Evolutionary conservation across 2,113 vertebrate species (phyloP).

Genomic region (Osmerus mordax): DNA sequence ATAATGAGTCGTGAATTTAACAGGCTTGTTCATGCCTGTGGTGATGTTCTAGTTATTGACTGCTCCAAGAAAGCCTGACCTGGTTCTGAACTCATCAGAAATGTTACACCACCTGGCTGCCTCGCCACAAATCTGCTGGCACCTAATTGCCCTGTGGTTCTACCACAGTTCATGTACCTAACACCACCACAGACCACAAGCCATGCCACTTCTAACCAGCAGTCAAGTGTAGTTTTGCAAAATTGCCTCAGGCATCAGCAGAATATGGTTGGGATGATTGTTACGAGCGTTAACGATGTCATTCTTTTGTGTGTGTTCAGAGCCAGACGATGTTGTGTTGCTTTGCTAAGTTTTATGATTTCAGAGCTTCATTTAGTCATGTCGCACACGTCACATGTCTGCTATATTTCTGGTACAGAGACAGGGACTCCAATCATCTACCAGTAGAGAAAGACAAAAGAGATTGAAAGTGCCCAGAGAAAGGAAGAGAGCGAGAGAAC

Average conservation of each 20-base stretch:
- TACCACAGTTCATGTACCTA: neutral
- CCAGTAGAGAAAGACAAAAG: conserved; percentile 65
- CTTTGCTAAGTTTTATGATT: no score
- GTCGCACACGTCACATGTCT: conserved; percentile 41
- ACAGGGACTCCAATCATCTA: conserved; percentile 52
- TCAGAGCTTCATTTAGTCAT: conserved; percentile 23
- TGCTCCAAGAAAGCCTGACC: neutral
- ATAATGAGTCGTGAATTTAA: conserved; percentile 17
- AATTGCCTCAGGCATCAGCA: neutral
- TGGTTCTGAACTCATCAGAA: conserved; percentile 1
- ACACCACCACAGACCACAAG: neutral
- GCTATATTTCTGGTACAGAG: conserved; percentile 47
- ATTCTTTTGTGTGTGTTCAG: no score
- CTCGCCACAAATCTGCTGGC: neutral
- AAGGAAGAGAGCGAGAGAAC: conserved; percentile 43
- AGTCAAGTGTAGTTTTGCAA: neutral
- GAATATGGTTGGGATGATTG: neutral
- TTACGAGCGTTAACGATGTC: no score
- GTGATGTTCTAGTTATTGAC: conserved; percentile 26
- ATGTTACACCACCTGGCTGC: neutral
- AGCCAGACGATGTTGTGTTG: no score
- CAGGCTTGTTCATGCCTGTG: neutral
- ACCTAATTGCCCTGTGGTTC: conserved; percentile 1
- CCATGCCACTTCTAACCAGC: neutral
- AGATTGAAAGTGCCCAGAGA: conserved; percentile 44